Percentiles rank a stretch among this genome's conserved stretches.
phyloP scores from a whole-genome alignment of 2,888 invertebrate genomes.

The Scaptomyza flava region DNA sequence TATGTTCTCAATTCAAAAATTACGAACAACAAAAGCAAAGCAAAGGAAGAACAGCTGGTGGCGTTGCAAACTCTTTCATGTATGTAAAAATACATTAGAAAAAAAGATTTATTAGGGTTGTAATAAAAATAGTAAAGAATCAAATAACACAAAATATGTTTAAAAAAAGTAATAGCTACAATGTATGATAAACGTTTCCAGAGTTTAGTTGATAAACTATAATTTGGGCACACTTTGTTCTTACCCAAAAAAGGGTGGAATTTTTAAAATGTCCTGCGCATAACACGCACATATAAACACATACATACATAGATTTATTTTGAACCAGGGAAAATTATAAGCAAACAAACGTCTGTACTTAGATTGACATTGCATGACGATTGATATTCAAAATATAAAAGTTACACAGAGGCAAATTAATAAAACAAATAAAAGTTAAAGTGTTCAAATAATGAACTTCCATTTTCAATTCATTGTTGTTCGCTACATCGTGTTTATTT shows the following conservation, averaged over 20 bases:
- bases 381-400: not conserved
- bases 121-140: too few species aligned
- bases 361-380: not conserved
- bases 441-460: slow-evolving; percentile 7
- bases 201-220: too few species aligned
- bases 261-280: slow-evolving; percentile 25
- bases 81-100: too few species aligned
- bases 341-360: slow-evolving; percentile 6
- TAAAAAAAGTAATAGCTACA: too few species aligned
- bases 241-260: slow-evolving; percentile 1
- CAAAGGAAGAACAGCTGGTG: too few species aligned
- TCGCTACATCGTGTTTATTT: slow-evolving; percentile 3
- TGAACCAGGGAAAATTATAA: slow-evolving; percentile 6
- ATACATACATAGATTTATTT: slow-evolving; percentile 4
- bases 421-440: not conserved
- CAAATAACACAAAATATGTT: too few species aligned
- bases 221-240: slow-evolving; percentile 17
- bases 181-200: too few species aligned
- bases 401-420: not conserved
- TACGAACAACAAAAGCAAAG: too few species aligned
- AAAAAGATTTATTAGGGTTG: too few species aligned
- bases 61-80: too few species aligned
- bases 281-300: not conserved
- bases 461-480: slow-evolving; percentile 4
- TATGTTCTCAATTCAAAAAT: too few species aligned